These are phyloP conservation scores for Lordiphosa clarofinis DNA, from an alignment of 1,140 invertebrate genomes.

Conservation along the genomic window DNA sequence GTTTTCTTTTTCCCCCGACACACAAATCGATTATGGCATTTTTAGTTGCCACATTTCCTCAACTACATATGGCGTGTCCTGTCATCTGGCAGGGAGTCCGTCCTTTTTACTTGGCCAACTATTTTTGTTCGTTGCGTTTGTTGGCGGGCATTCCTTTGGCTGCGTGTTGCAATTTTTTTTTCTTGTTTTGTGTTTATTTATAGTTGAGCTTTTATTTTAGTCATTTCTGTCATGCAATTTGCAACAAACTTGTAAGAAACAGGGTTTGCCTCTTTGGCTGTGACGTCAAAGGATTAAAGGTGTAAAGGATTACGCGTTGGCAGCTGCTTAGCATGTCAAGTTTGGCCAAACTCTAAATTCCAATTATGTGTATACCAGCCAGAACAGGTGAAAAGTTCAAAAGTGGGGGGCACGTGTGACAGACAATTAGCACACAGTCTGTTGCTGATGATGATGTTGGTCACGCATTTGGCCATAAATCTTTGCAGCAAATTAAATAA, in stretches of 20 bases:
- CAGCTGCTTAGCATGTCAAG: too few relatives aligned
- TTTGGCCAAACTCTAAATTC: too few relatives aligned
- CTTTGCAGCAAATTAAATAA: constrained; percentile 69
- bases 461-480: constrained; percentile 54
- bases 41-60: too few relatives aligned
- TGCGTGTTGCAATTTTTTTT: constrained; percentile 19
- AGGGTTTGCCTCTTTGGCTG: background rate
- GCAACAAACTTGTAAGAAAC: constrained; percentile 4
- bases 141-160: constrained; percentile 1
- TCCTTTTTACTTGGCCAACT: background rate
- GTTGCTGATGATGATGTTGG: constrained; percentile 2
- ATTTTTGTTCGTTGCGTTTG: background rate
- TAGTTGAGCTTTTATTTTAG: constrained; percentile 29
- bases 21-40: too few relatives aligned
- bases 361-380: too few relatives aligned
- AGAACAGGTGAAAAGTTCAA: too few relatives aligned
- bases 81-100: constrained; percentile 14
- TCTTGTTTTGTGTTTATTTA: constrained; percentile 2
- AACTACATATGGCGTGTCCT: constrained; percentile 23
- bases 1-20: too few relatives aligned
- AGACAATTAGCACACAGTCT: constrained; percentile 53
- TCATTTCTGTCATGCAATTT: constrained; percentile 55
- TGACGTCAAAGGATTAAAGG: too few relatives aligned
- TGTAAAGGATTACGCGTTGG: background rate
- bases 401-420: constrained; percentile 31